phyloP scores from a whole-genome alignment of 2,797 vertebrate genomes.

The Pagetopsis macropterus region DNA sequence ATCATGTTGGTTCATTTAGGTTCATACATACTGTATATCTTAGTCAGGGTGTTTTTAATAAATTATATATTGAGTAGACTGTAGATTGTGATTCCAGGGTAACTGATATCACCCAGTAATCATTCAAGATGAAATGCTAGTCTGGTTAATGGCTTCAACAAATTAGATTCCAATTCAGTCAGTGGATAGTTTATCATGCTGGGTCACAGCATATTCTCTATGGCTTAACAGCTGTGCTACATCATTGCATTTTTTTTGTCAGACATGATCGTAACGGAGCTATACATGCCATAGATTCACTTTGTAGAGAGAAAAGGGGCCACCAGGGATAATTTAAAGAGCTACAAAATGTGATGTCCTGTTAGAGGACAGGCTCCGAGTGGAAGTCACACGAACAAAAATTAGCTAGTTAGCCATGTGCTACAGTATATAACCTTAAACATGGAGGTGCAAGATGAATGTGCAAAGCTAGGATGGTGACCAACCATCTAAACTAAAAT shows the following conservation, averaged over 20 bases:
- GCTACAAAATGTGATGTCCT: constrained; percentile 29
- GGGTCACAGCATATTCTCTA: constrained; percentile 63
- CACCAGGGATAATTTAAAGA: constrained; percentile 47
- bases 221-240: constrained; percentile 64
- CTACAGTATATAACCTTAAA: constrained; percentile 5
- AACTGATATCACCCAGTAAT: constrained; percentile 74
- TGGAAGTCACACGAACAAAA: constrained; percentile 26
- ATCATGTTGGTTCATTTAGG: constrained; percentile 49
- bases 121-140: constrained; percentile 74
- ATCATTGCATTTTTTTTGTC: constrained; percentile 61
- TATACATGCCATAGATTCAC: constrained; percentile 37
- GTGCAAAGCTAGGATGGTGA: not conserved
- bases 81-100: constrained; percentile 65
- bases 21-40: constrained; percentile 46
- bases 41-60: constrained; percentile 61
- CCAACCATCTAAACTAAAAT: not conserved
- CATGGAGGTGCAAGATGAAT: not conserved
- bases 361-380: constrained; percentile 25
- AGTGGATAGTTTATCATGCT: constrained; percentile 61
- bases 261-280: constrained; percentile 51
- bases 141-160: constrained; percentile 73
- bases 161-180: constrained; percentile 72
- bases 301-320: constrained; percentile 42
- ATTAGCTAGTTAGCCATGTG: constrained; percentile 21
- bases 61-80: constrained; percentile 57